Evolutionary conservation across 2,888 invertebrate genomes (phyloP).

Genomic region (Phaedon cochleariae): DNA sequence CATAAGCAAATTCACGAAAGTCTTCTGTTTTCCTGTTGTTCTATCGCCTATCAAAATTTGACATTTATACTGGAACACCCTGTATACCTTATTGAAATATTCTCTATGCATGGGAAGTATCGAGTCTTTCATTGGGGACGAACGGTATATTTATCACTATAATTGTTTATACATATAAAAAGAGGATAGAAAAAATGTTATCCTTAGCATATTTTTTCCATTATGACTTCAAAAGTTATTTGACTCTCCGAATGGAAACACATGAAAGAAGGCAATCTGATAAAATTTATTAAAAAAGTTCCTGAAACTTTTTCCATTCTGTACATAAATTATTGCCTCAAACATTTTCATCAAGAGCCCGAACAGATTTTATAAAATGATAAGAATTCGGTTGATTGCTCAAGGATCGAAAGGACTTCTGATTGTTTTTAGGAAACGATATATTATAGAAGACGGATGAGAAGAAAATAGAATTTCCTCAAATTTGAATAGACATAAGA

Average conservation of each 20-base stretch:
- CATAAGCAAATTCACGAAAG: too few relatives aligned
- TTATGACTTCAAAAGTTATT: background rate
- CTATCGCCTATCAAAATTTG: too few relatives aligned
- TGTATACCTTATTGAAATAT: too few relatives aligned
- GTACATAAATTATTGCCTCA: constrained; percentile 34
- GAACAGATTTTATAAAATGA: constrained; percentile 33
- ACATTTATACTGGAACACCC: too few relatives aligned
- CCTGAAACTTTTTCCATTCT: constrained; percentile 37
- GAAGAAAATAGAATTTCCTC: background rate
- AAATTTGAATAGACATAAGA: too few relatives aligned
- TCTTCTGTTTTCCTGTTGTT: too few relatives aligned
- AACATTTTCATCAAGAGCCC: constrained; percentile 30
- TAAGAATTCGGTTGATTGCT: constrained; percentile 17
- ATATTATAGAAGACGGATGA: background rate
- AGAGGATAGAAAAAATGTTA: background rate
- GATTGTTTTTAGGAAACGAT: background rate
- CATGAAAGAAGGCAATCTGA: constrained; percentile 29
- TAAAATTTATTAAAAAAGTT: constrained; percentile 48
- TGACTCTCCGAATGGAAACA: background rate
- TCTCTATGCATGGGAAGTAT: too few relatives aligned
- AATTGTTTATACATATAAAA: too few relatives aligned
- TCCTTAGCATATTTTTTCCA: background rate
- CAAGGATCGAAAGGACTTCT: background rate
- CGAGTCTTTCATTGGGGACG: too few relatives aligned
- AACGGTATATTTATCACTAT: too few relatives aligned